Evolutionary conservation across 2,797 vertebrate species (phyloP).

Genomic region (Silurus lanzhouensis): DNA sequence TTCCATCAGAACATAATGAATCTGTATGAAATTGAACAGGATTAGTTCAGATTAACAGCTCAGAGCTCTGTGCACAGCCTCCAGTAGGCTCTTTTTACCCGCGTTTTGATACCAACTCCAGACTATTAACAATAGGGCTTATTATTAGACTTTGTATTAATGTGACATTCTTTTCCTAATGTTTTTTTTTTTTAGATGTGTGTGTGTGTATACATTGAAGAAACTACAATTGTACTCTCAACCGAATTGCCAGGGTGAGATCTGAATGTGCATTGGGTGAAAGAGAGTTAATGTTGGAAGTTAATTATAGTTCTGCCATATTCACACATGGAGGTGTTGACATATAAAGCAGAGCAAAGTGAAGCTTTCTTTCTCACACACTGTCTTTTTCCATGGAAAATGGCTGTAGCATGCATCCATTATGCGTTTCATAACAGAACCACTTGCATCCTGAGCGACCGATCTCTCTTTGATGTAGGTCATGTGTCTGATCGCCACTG

Average conservation of each 20-base stretch:
- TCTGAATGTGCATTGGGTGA: neutral
- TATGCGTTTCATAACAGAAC: neutral
- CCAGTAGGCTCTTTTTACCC: neutral
- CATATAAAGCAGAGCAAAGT: neutral
- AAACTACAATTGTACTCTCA: neutral
- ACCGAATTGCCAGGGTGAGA: neutral
- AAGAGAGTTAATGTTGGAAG: slow-evolving; percentile 13
- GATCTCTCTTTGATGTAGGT: slow-evolving; percentile 23
- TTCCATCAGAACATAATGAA: slow-evolving; percentile 31
- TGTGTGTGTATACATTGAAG: neutral
- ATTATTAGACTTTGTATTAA: neutral
- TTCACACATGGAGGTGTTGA: slow-evolving; percentile 28
- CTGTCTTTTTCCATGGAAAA: slow-evolving; percentile 2
- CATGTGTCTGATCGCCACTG: slow-evolving; percentile 12
- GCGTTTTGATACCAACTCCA: neutral
- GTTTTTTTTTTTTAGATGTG: neutral
- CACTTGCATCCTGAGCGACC: neutral
- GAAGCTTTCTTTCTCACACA: neutral
- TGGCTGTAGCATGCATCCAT: neutral
- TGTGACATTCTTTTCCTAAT: neutral
- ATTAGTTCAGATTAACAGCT: slow-evolving; percentile 25
- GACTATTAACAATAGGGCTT: slow-evolving; percentile 4
- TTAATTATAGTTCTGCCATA: slow-evolving; percentile 33
- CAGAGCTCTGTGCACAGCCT: neutral
- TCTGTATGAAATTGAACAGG: slow-evolving; percentile 36